Base-by-base conservation (phyloP, 2,113 vertebrate species). In the Nesogale talazaci region DNA sequence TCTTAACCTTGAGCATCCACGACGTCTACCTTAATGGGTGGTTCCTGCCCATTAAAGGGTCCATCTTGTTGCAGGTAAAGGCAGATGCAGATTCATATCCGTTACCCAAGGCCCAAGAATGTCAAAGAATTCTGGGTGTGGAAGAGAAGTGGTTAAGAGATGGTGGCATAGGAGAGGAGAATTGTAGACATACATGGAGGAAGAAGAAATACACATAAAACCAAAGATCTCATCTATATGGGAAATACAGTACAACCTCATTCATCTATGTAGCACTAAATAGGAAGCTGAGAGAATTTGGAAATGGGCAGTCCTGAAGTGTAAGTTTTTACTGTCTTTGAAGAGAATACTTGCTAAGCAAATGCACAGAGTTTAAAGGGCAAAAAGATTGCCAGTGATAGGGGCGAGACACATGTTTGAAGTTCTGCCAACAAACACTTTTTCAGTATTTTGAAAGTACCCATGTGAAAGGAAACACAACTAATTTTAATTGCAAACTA, bases 131-230 rank as follows among this genome's bases (percentile, higher is more conserved):
- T 97, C 95, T 96, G 94, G 89, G 94, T 95, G 91, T 93, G 95
- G 96, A 96, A 96, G 87, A 97, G 97, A 97, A 95, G 86, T 72
- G 85, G 83, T 97, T 97, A 96, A 96, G 84, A 92, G 94, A 96
- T 0, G 90, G 87, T 95, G 89, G 94, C 78, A 96, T 36, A 92
- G 87, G 74, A 95, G 91, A 94, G 88, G 88, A 95, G 92, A 93
- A 94, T 92, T 95, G 93, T 91, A 93, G 94, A 96, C 89, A 96
- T 67, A 96, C 89, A 95, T 15, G 93, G 92, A 94, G 93, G 92
- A 94, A 96, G 96, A 74, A 84, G 86, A 93, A 95, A 94, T 95
- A 95, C 69, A 97, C 31, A 92, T 23, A 96, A 85, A 94, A 93
- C 76, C 77, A 82, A 95, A 38, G 90, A 79, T 95, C 74, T 95